phyloP scores from a whole-genome alignment of 2,888 invertebrate species.

The Saturnia pavonia region DNA sequence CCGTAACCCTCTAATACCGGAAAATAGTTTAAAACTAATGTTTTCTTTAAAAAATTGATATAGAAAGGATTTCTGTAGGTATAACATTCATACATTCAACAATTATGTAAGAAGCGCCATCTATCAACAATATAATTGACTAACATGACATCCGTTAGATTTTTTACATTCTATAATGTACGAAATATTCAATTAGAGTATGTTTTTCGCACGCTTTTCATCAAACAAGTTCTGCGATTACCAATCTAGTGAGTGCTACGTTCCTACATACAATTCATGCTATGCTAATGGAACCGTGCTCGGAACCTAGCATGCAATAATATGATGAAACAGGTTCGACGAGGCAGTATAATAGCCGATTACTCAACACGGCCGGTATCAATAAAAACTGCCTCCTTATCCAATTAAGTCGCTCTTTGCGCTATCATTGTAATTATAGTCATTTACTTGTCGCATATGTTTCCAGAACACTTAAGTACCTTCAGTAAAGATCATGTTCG shows the following conservation, averaged over 20 bases:
- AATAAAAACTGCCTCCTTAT: constrained; percentile 40
- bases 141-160: no score
- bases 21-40: no score
- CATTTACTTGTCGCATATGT: constrained; percentile 57
- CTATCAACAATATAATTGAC: no score
- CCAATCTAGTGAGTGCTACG: neutral
- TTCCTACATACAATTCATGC: neutral
- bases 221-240: neutral
- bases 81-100: no score
- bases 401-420: constrained; percentile 41
- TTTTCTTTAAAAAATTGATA: no score
- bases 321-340: constrained; percentile 17
- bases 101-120: no score
- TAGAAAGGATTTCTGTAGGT: no score
- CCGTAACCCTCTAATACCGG: no score
- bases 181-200: no score
- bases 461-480: neutral
- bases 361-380: constrained; percentile 24
- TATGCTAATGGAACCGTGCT: constrained; percentile 7
- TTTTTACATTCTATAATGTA: no score
- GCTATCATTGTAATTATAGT: constrained; percentile 45
- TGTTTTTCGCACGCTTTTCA: neutral
- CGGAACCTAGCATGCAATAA: constrained; percentile 11
- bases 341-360: constrained; percentile 15
- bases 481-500: neutral